Base-by-base conservation (phyloP, 2,888 invertebrate genomes). In the Melipona beecheii region DNA sequence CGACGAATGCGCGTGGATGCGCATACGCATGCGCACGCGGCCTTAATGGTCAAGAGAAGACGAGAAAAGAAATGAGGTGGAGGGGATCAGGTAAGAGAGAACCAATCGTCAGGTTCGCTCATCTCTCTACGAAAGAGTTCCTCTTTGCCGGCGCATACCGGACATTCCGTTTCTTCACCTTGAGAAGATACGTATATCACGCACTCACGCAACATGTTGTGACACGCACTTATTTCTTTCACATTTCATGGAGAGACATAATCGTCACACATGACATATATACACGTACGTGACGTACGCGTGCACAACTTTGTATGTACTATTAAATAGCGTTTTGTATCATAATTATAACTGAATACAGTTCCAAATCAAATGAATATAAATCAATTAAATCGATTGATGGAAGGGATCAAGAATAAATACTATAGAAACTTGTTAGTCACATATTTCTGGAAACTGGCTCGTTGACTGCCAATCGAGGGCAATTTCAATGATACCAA, bases 151-250 rank as follows among this genome's bases (percentile, higher is more conserved):
- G 81, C 86, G 89, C 91, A 91, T 92, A 89, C 92, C 91, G 84
- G 83, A 85, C 91, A 92, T 92, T 91, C 92, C 91, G 89, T 84
- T 89, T 90, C 89, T 90, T 92, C 86, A 90, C 90, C 92, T 91
- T 92, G 91, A 82, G 78, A 90, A 88, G 90, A 90, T 91, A 89
- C 83, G 85, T 83, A 82, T 84, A 83, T 83, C 78, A 86, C 84
- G 87, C 82, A 84, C 78, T 86, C 88, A 80, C 71, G 83, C 81
- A 84, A 66, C 65, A 83, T 73, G 76, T 68, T 74, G 65, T 69
- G 83, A 75, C 79, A 78, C 75, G 73, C 49, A 65, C 54, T 78
- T 78, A 56, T 64, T 60, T 64, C 65, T 65, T 71, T 77, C 56
- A 27, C 54, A 69, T 74, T 70, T 78, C 49, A 64, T n/a, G 4